Evolutionary conservation across 2,888 invertebrate species (phyloP), one percentile per base, ranked within the genome.

Genomic region (Onchidella celtica): DNA sequence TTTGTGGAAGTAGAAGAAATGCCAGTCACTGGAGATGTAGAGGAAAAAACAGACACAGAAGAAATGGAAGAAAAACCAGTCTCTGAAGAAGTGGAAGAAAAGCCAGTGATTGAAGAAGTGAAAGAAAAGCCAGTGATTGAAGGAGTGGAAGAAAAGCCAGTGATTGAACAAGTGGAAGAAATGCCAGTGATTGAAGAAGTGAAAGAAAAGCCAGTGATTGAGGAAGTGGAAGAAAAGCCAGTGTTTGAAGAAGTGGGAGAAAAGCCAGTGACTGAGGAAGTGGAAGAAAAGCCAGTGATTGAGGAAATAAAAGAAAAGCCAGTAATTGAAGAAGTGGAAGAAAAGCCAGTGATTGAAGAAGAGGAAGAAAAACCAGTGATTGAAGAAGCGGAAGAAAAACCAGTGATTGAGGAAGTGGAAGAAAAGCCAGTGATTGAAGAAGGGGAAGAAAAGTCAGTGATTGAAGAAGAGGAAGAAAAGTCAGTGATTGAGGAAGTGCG

Each of bases 391-490:
- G 75, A 74, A 65, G 34, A 38, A 57, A 29, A n/a, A 24, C n/a
- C n/a, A 32, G 75, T 38, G 61, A 59, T 32, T 21, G 69, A 38
- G 11, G 55, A 27, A 6, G 55, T 36, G 11, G 63, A 70, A 32
- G n/a, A 59, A 32, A 27, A 70, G 21, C 29, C 61, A 3, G 70
- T 63, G 27, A 40, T 81, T n/a, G 65, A 70, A 21, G 47, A 57
- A 24, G 32, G 72, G 57, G 61, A 70, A 61, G 55, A 73, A 34
- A 38, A 68, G 69, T 32, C 57, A 21, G 57, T 27, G 24, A 79
- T 79, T 80, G 81, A 72, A 55, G 55, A 57, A 32, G 72, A 29
- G 11, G 79, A 79, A 47, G 27, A 29, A 36, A 57, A n/a, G 38
- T 32, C 61, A 27, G n/a, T 29, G 11, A 27, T 21, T 24, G 36